Conservation (phyloP, 2,797 vertebrate genomes). For the Bovichtus variegatus region DNA sequence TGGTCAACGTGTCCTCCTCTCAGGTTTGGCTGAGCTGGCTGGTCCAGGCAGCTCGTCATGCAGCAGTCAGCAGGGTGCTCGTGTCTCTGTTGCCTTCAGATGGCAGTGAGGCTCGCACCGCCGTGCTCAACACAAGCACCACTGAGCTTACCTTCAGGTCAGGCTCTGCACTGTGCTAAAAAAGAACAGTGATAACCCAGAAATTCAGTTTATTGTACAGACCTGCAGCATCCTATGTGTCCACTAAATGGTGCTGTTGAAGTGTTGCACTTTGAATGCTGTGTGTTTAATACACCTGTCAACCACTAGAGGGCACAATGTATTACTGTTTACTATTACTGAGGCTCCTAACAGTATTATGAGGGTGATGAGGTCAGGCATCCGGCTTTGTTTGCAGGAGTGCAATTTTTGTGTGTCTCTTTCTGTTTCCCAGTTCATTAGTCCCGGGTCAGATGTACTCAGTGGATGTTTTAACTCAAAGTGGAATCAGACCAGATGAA, state of each 20-base stretch:
- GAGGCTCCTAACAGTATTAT: neutral
- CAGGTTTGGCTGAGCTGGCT: constrained; percentile 92
- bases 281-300: neutral
- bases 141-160: constrained; percentile 91
- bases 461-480: constrained; percentile 89
- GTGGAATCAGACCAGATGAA: constrained; percentile 88
- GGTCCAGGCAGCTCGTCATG: constrained; percentile 87
- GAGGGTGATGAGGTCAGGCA: neutral
- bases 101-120: constrained; percentile 79
- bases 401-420: constrained; percentile 1
- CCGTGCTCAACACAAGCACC: constrained; percentile 87
- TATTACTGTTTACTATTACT: constrained; percentile 24
- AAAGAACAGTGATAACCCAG: neutral
- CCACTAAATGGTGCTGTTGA: constrained; percentile 54
- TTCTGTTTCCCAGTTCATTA: constrained; percentile 86
- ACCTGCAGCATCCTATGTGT: constrained; percentile 7
- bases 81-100: constrained; percentile 88
- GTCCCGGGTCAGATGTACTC: constrained; percentile 92
- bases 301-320: constrained; percentile 47
- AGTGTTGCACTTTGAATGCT: neutral
- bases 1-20: constrained; percentile 90
- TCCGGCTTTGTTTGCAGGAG: constrained; percentile 7
- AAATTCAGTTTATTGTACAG: neutral
- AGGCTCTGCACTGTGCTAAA: constrained; percentile 18
- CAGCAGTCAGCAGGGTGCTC: constrained; percentile 87